Evolutionary conservation across 2,888 invertebrate species (phyloP).

Genomic region (Sympetrum striolatum): DNA sequence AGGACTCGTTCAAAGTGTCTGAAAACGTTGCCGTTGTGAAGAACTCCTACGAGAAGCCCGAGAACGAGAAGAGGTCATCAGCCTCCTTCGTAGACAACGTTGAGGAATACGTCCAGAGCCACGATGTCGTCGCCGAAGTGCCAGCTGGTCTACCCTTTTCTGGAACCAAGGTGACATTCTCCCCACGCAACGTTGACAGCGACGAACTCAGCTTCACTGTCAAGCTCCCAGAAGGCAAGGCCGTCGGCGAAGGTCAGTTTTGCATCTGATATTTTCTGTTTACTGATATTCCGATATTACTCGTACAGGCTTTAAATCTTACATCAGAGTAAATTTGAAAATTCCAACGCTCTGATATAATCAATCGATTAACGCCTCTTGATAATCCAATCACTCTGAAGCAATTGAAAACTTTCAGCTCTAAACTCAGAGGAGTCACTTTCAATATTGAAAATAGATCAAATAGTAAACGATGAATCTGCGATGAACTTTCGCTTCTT

Average conservation of each 20-base stretch:
- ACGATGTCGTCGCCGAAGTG: constrained; percentile 79
- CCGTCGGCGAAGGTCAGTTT: constrained; percentile 51
- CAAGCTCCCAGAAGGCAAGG: constrained; percentile 63
- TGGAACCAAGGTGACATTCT: constrained; percentile 73
- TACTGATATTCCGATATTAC: background rate
- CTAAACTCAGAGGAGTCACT: too few species aligned
- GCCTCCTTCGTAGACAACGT: constrained; percentile 70
- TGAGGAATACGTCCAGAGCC: constrained; percentile 75
- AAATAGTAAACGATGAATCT: too few species aligned
- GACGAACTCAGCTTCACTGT: constrained; percentile 78
- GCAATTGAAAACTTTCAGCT: too few species aligned
- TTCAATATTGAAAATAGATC: too few species aligned
- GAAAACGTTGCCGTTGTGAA: constrained; percentile 77
- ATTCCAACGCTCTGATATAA: background rate
- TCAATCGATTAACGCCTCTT: too few species aligned
- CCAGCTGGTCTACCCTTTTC: constrained; percentile 67
- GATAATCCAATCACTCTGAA: too few species aligned
- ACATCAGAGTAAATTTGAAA: background rate
- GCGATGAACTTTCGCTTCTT: too few species aligned
- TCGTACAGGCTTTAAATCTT: background rate
- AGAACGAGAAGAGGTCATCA: constrained; percentile 54
- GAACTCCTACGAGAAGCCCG: constrained; percentile 68
- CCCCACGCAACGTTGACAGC: constrained; percentile 77
- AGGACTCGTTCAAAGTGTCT: constrained; percentile 78
- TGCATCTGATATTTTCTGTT: background rate